Percentiles rank a stretch among this genome's conserved stretches.
Conservation (phyloP, 2,113 vertebrate genomes). For the Pelusios castaneus region DNA sequence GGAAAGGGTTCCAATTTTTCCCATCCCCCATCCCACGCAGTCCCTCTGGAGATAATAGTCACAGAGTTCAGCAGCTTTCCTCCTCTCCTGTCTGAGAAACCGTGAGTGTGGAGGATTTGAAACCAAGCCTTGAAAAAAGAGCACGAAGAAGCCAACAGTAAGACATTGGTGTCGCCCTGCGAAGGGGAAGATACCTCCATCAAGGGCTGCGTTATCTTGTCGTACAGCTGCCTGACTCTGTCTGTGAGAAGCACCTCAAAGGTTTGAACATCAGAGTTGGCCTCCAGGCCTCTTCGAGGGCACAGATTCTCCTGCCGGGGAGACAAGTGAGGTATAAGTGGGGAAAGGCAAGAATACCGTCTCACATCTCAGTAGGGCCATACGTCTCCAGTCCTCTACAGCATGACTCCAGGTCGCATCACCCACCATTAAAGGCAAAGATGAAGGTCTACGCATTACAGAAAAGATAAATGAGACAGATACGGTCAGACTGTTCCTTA, state of each 20-base stretch:
- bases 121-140: neutral
- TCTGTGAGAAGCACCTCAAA: slow-evolving; percentile 57
- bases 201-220: slow-evolving; percentile 46
- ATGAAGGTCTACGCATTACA: neutral
- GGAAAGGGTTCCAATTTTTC: neutral
- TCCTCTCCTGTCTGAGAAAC: neutral
- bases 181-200: slow-evolving; percentile 19
- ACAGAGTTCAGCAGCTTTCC: neutral
- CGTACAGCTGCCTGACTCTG: slow-evolving; percentile 27
- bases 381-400: neutral
- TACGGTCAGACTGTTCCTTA: neutral
- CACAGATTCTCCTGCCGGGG: slow-evolving; percentile 62
- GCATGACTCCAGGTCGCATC: neutral
- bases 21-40: neutral
- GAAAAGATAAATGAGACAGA: neutral
- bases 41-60: neutral
- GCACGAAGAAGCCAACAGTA: neutral
- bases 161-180: neutral
- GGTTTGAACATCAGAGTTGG: slow-evolving; percentile 51
- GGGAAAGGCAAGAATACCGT: neutral
- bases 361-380: too few relatives aligned
- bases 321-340: neutral
- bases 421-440: neutral
- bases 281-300: slow-evolving; percentile 46
- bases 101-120: neutral